Evolutionary conservation across 2,888 invertebrate genomes (phyloP).

Genomic region (Lithophane semibrunnea): DNA sequence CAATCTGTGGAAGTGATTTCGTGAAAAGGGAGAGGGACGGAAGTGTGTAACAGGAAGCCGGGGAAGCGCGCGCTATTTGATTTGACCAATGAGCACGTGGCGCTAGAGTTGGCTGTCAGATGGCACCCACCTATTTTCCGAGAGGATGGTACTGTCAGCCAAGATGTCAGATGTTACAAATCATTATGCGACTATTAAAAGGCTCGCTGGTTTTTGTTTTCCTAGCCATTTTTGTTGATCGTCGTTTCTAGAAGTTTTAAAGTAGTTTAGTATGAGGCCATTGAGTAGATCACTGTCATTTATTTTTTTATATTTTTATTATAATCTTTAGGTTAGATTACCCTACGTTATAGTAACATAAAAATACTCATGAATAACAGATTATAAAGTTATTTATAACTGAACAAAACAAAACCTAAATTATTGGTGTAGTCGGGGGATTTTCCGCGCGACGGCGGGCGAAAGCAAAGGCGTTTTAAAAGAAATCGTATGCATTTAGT

Average conservation of each 20-base stretch:
- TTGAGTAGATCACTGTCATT: not conserved
- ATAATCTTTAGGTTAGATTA: not conserved
- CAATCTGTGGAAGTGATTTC: too few species aligned
- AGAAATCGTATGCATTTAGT: not conserved
- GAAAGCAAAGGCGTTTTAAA: not conserved
- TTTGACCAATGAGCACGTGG: too few species aligned
- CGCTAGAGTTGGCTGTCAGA: too few species aligned
- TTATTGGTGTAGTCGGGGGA: not conserved
- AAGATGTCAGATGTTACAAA: too few species aligned
- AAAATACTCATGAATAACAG: not conserved
- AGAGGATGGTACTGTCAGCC: too few species aligned
- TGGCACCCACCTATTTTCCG: too few species aligned
- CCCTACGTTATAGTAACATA: not conserved
- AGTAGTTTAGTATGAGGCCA: not conserved
- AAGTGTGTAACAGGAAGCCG: too few species aligned
- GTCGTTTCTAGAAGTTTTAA: not conserved
- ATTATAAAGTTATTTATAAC: not conserved
- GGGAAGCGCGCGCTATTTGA: too few species aligned
- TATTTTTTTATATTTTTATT: not conserved
- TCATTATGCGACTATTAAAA: too few species aligned
- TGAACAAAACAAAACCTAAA: not conserved
- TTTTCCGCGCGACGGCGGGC: not conserved
- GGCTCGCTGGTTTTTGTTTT: not conserved
- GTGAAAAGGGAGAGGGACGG: too few species aligned
- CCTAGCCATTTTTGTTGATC: not conserved